Conservation (phyloP, 2,113 vertebrate species). For the Caretta caretta region DNA sequence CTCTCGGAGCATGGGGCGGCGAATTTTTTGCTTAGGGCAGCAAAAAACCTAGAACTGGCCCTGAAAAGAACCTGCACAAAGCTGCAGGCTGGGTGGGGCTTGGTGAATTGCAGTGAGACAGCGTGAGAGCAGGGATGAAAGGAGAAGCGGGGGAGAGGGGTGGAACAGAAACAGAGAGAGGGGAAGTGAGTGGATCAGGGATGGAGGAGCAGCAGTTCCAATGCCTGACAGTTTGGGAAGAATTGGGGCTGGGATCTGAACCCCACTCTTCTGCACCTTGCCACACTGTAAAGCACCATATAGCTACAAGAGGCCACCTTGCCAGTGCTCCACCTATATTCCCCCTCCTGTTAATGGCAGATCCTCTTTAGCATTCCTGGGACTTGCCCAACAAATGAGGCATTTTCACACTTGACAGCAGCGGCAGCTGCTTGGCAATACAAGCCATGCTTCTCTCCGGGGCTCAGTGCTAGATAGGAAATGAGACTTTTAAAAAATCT, state of each 20-base stretch:
- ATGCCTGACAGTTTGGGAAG: accelerated
- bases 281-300: neutral
- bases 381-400: neutral
- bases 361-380: neutral
- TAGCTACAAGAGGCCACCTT: neutral
- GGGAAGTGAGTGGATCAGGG: neutral
- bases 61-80: neutral
- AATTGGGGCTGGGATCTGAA: neutral
- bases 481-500: neutral
- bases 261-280: accelerated
- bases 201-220: neutral
- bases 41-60: too few relatives aligned
- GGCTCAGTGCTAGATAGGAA: neutral
- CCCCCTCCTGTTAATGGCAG: neutral
- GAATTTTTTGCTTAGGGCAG: too few relatives aligned
- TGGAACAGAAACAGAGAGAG: neutral
- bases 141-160: neutral
- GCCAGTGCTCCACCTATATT: neutral
- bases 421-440: neutral
- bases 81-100: neutral
- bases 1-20: too few relatives aligned
- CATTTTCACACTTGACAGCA: neutral
- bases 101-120: neutral
- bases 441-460: neutral
- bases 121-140: neutral